Evolutionary conservation across 2,888 invertebrate genomes (phyloP), one percentile per base, ranked within the genome.

Genomic region (Lampropteryx suffumata): DNA sequence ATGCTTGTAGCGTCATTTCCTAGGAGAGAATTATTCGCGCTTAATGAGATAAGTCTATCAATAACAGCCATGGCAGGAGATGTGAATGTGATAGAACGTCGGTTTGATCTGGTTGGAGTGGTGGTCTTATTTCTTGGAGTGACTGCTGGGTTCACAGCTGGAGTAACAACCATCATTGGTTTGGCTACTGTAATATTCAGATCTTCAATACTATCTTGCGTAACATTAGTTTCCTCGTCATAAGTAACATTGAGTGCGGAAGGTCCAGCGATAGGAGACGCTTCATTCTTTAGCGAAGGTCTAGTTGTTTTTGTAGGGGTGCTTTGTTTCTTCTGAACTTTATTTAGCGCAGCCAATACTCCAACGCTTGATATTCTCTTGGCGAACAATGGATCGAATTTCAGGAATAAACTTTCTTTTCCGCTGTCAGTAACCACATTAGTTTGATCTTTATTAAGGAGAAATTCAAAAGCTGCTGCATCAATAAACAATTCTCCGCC

Each of bases 21-120:
- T 9, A 77, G 40, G 17, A 73, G 51, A 12, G 88, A 79, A 60
- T 71, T 81, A 51, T 84, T 84, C 29, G 76, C 78, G 58, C 89
- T 90, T 46, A 90, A 69, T 39, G 88, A 88, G 46, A 91, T 72
- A 33, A 91, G 79, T 71, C 87, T 82, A 57, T 91, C 91, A 73
- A 91, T 91, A 72, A 88, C 88, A 62, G 90, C 89, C 67, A 91
- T 88, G 68, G 91, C 91, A 58, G 91, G 90, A 40, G 91, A 89
- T 44, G 87, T 83, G 64, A 86, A 85, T 64, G 80, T 84, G 57
- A 84, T 66, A 54, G 89, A 88, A 55, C 77, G 84, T 59, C 88
- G 76, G 60, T 86, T 85, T 51, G 75, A 64, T 71, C 78, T 80
- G 29, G 73, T 75, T 12, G 85, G 83, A 48, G 85, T 81, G 28